Base-by-base conservation (phyloP, 2,113 vertebrate species). In the Geococcyx californianus region DNA sequence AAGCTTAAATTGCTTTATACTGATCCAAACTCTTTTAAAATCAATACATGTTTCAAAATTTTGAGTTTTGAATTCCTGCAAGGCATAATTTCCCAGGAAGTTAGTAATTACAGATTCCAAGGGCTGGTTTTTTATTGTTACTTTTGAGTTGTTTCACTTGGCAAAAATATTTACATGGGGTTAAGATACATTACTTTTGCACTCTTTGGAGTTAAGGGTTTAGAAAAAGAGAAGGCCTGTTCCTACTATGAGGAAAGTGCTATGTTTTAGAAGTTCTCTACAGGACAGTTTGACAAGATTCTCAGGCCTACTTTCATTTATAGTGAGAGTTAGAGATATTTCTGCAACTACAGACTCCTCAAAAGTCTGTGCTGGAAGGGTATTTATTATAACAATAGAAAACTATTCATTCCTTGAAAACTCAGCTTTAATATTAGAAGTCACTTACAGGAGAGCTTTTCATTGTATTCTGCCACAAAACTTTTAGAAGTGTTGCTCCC, bases 81-180 rank as follows among this genome's bases (percentile, higher is more conserved):
- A 73, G 36, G 33, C 68, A 93, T 56, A 47, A 11, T 60, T 78
- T 76, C 76, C 66, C 70, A 87, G 73, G 70, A 94, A 85, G 64
- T 63, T 11, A 34, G 44, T 49, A 59, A 34, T 95, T 94, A 95
- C 21, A 85, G 68, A 93, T 83, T 73, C 40, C 87, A 95, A 75
- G 29, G 58, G 31, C 4, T 68, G 0, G 1, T 26, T 34, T 63
- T 38, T 86, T 77, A 11, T 72, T 67, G 19, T 26, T 68, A 42
- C 55, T 80, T 89, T 68, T 70, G 20, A 79, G 33, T 58, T 76
- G 31, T 72, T 95, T 91, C 29, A 74, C 18, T 90, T 84, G 60
- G 83, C 56, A 94, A 94, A 95, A 94, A n/a, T 62, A 75, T 52
- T 89, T 87, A 73, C 49, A 47, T 2, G 44, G 34, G 8, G 52